Evolutionary conservation across 2,888 invertebrate genomes (phyloP).

Genomic region (Dicycla oo): DNA sequence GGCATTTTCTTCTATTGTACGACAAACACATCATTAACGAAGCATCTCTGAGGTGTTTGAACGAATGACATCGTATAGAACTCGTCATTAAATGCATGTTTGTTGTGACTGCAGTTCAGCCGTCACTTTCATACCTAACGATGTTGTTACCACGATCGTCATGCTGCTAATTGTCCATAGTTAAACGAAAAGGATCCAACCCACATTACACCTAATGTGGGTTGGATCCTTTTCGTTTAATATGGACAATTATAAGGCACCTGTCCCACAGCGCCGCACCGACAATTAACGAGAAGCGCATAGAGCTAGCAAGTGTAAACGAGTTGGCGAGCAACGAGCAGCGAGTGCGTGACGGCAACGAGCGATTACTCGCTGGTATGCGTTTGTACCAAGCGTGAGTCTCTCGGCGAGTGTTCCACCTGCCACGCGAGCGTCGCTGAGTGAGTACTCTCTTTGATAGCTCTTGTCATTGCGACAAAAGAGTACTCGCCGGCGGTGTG

Average conservation of each 20-base stretch:
- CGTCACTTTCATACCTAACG: constrained; percentile 34
- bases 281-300: not conserved
- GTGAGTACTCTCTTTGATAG: not conserved
- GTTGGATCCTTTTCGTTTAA: too few species aligned
- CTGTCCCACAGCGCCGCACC: too few species aligned
- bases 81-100: constrained; percentile 32
- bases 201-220: too few species aligned
- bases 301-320: not conserved
- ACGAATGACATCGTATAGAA: not conserved
- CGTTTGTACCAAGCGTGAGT: not conserved
- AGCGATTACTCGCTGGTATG: not conserved
- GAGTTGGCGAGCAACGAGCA: not conserved
- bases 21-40: not conserved
- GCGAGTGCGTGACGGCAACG: not conserved
- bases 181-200: too few species aligned
- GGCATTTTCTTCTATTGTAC: not conserved
- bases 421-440: not conserved
- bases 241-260: constrained; percentile 19
- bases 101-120: constrained; percentile 33
- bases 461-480: not conserved
- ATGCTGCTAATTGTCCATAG: too few species aligned
- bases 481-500: not conserved
- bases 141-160: constrained; percentile 32
- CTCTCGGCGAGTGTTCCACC: not conserved
- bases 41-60: not conserved